Evolutionary conservation across 1,140 invertebrate genomes (phyloP).

Genomic region (Drosophila biarmipes): DNA sequence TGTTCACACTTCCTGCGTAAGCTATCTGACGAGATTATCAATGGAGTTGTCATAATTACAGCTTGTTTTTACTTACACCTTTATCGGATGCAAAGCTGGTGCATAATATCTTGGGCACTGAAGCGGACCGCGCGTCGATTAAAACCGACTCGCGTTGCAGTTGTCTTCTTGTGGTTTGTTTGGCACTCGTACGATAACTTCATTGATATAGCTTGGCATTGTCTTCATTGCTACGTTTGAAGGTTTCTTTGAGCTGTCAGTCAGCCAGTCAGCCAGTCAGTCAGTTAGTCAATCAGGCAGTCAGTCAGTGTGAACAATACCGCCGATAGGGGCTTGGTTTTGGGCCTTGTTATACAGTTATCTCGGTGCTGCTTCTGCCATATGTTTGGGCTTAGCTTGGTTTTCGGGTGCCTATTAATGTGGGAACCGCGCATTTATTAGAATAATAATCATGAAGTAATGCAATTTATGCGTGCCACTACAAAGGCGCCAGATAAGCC

Average conservation of each 20-base stretch:
- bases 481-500: slow-evolving; percentile 53
- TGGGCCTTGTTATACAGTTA: slow-evolving; percentile 37
- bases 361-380: slow-evolving; percentile 23
- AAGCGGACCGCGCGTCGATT: slow-evolving; percentile 65
- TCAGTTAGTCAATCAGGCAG: slow-evolving; percentile 24
- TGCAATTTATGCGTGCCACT: slow-evolving; percentile 72
- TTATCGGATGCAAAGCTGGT: slow-evolving; percentile 44
- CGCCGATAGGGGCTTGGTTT: slow-evolving; percentile 42
- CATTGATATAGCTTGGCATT: slow-evolving; percentile 76
- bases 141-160: slow-evolving; percentile 44
- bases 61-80: slow-evolving; percentile 52
- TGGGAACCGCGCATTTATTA: slow-evolving; percentile 74
- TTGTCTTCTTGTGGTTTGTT: slow-evolving; percentile 42
- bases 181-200: slow-evolving; percentile 62
- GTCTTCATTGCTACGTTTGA: slow-evolving; percentile 70
- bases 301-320: slow-evolving; percentile 69
- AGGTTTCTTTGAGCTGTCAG: slow-evolving; percentile 74
- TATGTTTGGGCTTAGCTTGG: slow-evolving; percentile 38
- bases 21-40: slow-evolving; percentile 36
- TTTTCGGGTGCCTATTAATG: slow-evolving; percentile 72
- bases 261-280: slow-evolving; percentile 41
- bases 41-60: slow-evolving; percentile 50
- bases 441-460: slow-evolving; percentile 75
- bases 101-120: slow-evolving; percentile 55
- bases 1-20: slow-evolving; percentile 33